Base-by-base conservation (phyloP, 1,140 invertebrate genomes). In the Tigriopus japonicus region DNA sequence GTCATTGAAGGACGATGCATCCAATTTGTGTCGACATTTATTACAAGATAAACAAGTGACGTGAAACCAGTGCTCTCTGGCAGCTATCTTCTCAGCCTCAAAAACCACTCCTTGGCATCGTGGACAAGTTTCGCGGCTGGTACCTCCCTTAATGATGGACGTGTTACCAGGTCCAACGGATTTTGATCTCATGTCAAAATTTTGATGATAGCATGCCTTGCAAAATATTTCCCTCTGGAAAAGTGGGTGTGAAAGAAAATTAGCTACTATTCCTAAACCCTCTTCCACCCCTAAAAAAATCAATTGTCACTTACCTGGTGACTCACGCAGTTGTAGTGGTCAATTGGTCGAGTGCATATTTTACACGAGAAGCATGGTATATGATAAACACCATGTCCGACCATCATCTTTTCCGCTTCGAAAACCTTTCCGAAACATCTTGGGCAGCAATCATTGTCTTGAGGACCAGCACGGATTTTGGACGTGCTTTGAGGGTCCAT, bases 11-110 rank as follows among this genome's bases (percentile, higher is more conserved):
- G 87, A 94, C 63, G 90, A 93, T 67, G 86, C 90, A 74, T 97
- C 93, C 68, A 98, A 77, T 66, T 90, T 87, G 73, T 87, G 87
- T 67, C 84, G 81, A 74, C 93, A 98, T 63, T 86, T 83, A 69
- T 82, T 81, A 74, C 92, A 97, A 74, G 81, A 85, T 80, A 96
- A 96, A 76, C 93, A 98, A 64, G 87, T 76, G 73, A 85, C 90
- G 76, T 98, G 92, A 24, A 6, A 55, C 53, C 15, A 23, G 17
- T 55, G 15, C 14, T 87, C 87, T 70, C 89, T 90, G 66, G 88
- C 88, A 42, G 91, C 76, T 74, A 91, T 91, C 73, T 90, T 86
- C 74, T 87, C 88, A 96, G 69, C 91, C 80, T 71, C 78, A 71
- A 52, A 59, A 19, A 93, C 89, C 69, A 77, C 88, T 65, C 89